Percentiles rank a stretch among this genome's conserved stretches.
phyloP scores from a whole-genome alignment of 2,113 vertebrate species.

The Centropristis striata region DNA sequence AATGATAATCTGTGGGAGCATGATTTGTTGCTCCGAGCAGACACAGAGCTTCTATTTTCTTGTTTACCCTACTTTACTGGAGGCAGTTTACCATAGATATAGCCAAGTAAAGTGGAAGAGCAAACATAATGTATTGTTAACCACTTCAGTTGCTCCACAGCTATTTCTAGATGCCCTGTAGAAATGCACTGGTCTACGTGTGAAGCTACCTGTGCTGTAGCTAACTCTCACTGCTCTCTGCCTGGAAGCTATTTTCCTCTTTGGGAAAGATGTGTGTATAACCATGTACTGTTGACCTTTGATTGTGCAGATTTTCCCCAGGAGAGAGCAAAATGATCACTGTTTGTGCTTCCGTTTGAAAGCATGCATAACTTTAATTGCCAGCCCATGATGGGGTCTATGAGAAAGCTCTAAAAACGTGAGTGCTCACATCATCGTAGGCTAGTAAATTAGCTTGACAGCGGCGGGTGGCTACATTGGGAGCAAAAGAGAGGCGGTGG shows the following conservation, averaged over 20 bases:
- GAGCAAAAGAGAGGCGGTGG: conserved; percentile 37
- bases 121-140: conserved; percentile 76
- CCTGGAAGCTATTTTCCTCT: conserved; percentile 39
- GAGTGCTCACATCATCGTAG: conserved; percentile 36
- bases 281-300: conserved; percentile 40
- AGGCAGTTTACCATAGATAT: conserved; percentile 66
- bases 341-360: conserved; percentile 35
- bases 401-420: conserved; percentile 43
- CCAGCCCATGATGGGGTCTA: conserved; percentile 30
- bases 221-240: conserved; percentile 15
- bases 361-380: conserved; percentile 53
- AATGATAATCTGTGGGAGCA: conserved; percentile 54
- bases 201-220: conserved; percentile 35
- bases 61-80: conserved; percentile 58
- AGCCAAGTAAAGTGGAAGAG: conserved; percentile 57
- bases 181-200: conserved; percentile 48
- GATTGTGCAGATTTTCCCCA: conserved; percentile 21
- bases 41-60: conserved; percentile 46
- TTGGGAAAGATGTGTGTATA: conserved; percentile 15
- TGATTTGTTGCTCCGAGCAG: conserved; percentile 50
- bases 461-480: conserved; percentile 37
- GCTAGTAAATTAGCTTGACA: conserved; percentile 58
- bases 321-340: conserved; percentile 1
- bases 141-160: conserved; percentile 49
- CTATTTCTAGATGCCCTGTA: conserved; percentile 57